Base-by-base conservation (phyloP, 2,113 vertebrate species). In the Rhadina sibilatrix region DNA sequence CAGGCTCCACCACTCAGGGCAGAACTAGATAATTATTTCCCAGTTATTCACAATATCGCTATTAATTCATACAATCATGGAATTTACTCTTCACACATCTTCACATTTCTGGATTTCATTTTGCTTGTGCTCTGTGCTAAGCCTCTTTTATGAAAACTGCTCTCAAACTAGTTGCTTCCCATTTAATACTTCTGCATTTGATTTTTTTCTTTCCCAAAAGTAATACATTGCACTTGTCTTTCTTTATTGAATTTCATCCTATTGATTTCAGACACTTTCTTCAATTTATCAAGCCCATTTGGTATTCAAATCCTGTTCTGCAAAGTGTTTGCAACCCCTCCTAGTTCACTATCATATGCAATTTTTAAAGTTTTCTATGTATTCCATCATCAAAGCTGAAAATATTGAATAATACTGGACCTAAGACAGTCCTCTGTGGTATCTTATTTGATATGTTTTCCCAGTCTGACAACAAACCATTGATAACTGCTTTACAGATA, bases 401-500 rank as follows among this genome's bases (percentile, higher is more conserved):
- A 90, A 83, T 68, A 83, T 16, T 83, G 50, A 89, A 75, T 74
- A 78, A 89, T 47, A 38, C 35, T 10, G 12, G 24, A 89, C 83
- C 35, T 63, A 75, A 77, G 42, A 78, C 30, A 90, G 85, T 75
- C 27, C 10, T 70, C 31, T 78, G 38, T 79, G 30, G 40, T 70
- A 87, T 56, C 52, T 63, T 93, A 47, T 68, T 81, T 83, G 80
- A 68, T 89, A 77, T 18, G 37, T 68, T 91, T 91, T 79, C 60
- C 76, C 74, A 79, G 47, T 89, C 64, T 92, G 72, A 92, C 72
- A 95, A 81, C 56, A 94, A 91, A 82, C 57, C 60, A 84, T 77
- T 89, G 83, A 92, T 87, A 94, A 94, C 52, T 60, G 52, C 69
- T 92, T 87, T 84, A 82, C 57, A 2, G 5, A 75, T 92, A 94